phyloP scores from a whole-genome alignment of 23 tunicate species.

The Ascidia mentula region DNA sequence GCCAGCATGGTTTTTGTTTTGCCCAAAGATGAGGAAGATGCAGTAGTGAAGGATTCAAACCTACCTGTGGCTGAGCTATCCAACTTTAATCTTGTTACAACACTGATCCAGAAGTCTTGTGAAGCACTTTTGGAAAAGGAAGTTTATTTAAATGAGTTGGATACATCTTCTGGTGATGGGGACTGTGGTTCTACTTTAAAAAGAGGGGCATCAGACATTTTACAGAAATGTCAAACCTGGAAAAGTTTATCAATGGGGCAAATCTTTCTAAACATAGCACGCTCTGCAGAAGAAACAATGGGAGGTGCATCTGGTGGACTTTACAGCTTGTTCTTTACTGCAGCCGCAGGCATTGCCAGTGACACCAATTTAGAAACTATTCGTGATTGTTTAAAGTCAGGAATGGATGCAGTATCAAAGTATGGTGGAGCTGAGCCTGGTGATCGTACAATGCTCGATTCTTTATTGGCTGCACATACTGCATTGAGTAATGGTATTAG shows the following conservation, averaged over 20 bases:
- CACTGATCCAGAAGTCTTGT: constrained; percentile 45
- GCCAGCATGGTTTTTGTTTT: not conserved
- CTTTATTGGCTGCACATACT: constrained; percentile 36
- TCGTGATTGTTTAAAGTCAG: constrained; percentile 40
- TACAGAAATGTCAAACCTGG: constrained; percentile 28
- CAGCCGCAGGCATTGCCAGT: constrained; percentile 50
- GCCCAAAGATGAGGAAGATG: not conserved
- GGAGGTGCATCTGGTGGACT: constrained; percentile 91
- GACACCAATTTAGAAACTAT: constrained; percentile 2
- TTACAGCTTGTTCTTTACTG: constrained; percentile 87
- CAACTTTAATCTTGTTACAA: constrained; percentile 1
- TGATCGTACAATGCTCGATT: constrained; percentile 94
- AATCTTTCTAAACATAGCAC: constrained; percentile 46
- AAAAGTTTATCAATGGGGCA: constrained; percentile 10
- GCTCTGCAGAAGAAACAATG: constrained; percentile 77
- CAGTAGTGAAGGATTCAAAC: not conserved
- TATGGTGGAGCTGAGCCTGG: constrained; percentile 94
- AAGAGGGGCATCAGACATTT: constrained; percentile 72
- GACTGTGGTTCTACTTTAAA: constrained; percentile 98
- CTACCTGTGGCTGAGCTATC: not conserved
- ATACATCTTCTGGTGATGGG: constrained; percentile 89
- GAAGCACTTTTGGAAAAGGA: constrained; percentile 54
- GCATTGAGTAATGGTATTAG: constrained; percentile 11
- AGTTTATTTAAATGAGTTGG: constrained; percentile 68
- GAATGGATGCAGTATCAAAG: constrained; percentile 48